Base-by-base conservation (phyloP, 2,797 vertebrate genomes). In the Salarias fasciatus region DNA sequence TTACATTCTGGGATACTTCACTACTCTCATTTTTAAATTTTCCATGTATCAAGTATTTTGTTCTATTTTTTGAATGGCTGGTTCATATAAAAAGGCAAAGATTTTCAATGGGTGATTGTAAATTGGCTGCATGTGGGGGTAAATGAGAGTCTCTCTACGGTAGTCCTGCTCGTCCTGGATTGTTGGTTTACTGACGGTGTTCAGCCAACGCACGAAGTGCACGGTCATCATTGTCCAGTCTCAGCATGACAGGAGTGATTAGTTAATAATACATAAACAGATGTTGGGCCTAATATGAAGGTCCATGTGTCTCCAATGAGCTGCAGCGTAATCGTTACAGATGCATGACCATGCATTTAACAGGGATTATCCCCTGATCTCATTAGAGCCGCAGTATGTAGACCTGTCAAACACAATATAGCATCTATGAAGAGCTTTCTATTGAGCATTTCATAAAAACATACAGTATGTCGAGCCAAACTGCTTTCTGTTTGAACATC, bases 341-440 rank as follows among this genome's bases (percentile, higher is more conserved):
- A 8, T 45, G 50, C n/a, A 8, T 59, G 63, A 64, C 62, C 52
- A 60, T 58, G 57, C 54, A 52, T 42, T 68, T 69, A 69, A 61
- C 58, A 38, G 12, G 57, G 70, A 83, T 83, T 74, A 85, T 72
- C 77, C 38, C 29, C 46, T 77, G 53, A 84, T 79, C 79, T 59
- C 53, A 75, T 84, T 84, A 84, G 41, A 68, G 69, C 64, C 47
- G 11, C 33, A 31, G 49, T 30, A 1, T 24, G 9, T 57, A 10
- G 54, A 47, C 7, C 5, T n/a, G 8, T 8, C 9, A 9, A 35
- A 11, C 3, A 8, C 8, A 58, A 56, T 37, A 12, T 12, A 35
- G 53, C 35, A 35, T 51, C 29, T 2, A 46, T 35, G 6, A 33
- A 36, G 29, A 6, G 33, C 33, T 6, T 35, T 35, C 18, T 24